These are phyloP conservation scores for Trichogramma evanescens DNA, from an alignment of 2,888 invertebrate species.

Conservation along the genomic window DNA sequence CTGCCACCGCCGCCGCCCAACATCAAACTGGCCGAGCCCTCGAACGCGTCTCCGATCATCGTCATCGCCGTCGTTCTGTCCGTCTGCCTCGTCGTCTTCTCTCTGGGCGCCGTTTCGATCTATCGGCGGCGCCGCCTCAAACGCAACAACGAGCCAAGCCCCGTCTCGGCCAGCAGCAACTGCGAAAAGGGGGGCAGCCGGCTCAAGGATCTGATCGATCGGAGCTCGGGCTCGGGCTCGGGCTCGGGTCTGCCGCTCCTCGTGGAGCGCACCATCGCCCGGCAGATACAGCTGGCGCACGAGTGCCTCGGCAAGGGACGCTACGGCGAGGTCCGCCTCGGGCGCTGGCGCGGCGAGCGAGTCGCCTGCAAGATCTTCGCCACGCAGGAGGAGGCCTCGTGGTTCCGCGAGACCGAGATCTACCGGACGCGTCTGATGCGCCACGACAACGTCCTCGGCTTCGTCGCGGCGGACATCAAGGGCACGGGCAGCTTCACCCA, in stretches of 20 bases:
- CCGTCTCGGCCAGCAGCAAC: conserved; percentile 31
- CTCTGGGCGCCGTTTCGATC: conserved; percentile 60
- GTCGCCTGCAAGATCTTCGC: conserved; percentile 95
- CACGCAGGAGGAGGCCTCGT: conserved; percentile 88
- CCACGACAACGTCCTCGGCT: conserved; percentile 89
- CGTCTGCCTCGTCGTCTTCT: conserved; percentile 60
- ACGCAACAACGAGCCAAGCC: conserved; percentile 40
- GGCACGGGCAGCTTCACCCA: conserved; percentile 73
- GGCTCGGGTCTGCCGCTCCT: conserved; percentile 71
- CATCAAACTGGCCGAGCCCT: conserved; percentile 36
- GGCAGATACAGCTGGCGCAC: conserved; percentile 74
- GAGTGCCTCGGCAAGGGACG: conserved; percentile 82
- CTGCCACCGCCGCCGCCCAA: conserved; percentile 47
- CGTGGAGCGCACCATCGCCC: conserved; percentile 86
- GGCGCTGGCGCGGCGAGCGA: conserved; percentile 85
- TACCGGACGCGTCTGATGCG: conserved; percentile 84
- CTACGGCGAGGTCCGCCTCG: conserved; percentile 95
- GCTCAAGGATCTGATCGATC: conserved; percentile 67
- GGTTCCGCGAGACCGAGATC: conserved; percentile 88
- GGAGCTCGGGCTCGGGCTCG: conserved; percentile 86
- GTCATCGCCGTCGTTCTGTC: conserved; percentile 65
- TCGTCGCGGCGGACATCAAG: conserved; percentile 92
- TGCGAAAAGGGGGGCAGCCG: conserved; percentile 28
- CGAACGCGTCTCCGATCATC: conserved; percentile 54
- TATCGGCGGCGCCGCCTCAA: conserved; percentile 57